Percentiles rank a stretch among this genome's conserved stretches.
Evolutionary conservation across 2,797 vertebrate species (phyloP).

Genomic region (Otus scops): DNA sequence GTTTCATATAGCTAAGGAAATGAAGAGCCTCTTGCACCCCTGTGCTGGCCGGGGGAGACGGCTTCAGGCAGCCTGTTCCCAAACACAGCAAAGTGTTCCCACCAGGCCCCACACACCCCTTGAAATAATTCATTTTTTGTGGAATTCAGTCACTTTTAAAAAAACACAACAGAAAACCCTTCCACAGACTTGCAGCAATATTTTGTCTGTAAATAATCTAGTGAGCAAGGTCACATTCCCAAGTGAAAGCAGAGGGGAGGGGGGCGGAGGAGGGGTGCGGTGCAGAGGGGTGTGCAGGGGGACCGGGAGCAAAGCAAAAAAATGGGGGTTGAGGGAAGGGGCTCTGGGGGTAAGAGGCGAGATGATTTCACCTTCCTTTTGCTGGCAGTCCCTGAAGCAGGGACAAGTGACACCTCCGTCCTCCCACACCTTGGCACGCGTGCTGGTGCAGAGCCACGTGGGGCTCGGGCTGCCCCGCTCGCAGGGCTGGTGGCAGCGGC

Average conservation of each 20-base stretch:
- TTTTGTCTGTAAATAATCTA: slow-evolving; percentile 68
- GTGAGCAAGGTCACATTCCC: slow-evolving; percentile 64
- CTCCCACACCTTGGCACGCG: background rate
- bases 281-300: background rate
- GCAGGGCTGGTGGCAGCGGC: accelerated
- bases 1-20: background rate
- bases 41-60: background rate
- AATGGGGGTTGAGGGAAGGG: background rate
- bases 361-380: background rate
- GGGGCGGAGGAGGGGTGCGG: background rate
- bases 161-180: background rate
- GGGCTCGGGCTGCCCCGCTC: background rate
- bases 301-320: background rate
- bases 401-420: background rate
- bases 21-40: background rate
- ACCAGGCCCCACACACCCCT: background rate
- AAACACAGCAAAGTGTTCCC: background rate
- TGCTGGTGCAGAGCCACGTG: background rate
- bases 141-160: background rate
- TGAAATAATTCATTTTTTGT: background rate
- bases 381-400: background rate
- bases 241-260: background rate
- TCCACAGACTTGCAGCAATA: slow-evolving; percentile 36
- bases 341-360: background rate
- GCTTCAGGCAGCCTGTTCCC: background rate